These are phyloP conservation scores for Cossypha heuglini DNA, from an alignment of 2,797 vertebrate species.

Conservation along the genomic window DNA sequence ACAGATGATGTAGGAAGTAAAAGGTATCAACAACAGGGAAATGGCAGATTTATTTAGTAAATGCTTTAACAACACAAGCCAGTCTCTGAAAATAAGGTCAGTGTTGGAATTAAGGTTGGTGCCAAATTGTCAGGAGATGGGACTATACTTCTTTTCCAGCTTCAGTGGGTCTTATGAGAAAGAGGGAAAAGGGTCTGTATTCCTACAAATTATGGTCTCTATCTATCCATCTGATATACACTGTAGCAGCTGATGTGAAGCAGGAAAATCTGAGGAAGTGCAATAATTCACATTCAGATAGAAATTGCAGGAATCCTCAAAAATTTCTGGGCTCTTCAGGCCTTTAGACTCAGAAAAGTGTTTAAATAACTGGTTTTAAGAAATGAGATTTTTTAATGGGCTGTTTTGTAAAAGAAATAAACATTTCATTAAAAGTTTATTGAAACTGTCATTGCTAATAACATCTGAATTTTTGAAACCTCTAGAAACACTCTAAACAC, in stretches of 20 bases:
- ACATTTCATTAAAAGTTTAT: not conserved
- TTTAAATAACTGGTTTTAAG: not conserved
- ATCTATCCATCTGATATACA: not conserved
- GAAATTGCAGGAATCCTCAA: not conserved
- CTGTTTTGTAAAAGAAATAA: not conserved
- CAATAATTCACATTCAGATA: not conserved
- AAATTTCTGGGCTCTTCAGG: not conserved
- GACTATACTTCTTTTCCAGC: not conserved
- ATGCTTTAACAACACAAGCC: not conserved
- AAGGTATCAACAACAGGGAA: not conserved
- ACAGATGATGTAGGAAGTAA: not conserved
- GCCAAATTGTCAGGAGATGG: not conserved
- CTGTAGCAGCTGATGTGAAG: not conserved
- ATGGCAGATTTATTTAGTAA: not conserved
- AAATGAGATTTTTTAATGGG: not conserved
- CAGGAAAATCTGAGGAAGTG: not conserved
- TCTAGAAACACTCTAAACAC: not conserved
- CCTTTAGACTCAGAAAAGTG: not conserved
- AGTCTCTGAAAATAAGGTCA: not conserved
- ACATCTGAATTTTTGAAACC: not conserved
- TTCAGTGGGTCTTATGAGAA: not conserved
- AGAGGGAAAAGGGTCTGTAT: not conserved
- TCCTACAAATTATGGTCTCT: not conserved
- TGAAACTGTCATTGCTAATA: not conserved
- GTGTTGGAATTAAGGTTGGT: not conserved